Evolutionary conservation across 2,888 invertebrate genomes (phyloP).

Genomic region (Acanthoscelides obtectus): DNA sequence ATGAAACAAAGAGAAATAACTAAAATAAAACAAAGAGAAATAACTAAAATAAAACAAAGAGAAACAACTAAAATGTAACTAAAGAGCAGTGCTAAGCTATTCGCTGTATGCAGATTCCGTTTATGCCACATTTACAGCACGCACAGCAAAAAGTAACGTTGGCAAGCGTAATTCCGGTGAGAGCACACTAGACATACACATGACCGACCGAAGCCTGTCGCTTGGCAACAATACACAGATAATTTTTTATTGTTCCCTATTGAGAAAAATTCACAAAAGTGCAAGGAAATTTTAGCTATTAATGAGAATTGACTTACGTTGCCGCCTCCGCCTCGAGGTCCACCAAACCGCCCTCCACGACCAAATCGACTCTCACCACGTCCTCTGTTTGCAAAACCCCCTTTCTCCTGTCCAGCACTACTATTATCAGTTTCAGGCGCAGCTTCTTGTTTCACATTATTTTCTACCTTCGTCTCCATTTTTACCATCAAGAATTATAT

Average conservation of each 20-base stretch:
- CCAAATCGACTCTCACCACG: not conserved
- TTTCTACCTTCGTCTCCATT: not conserved
- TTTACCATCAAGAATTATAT: not conserved
- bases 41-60: too few relatives aligned
- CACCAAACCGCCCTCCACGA: not conserved
- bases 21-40: too few relatives aligned
- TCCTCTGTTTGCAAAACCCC: not conserved
- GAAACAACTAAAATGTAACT: too few relatives aligned
- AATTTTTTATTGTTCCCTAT: not conserved
- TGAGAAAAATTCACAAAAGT: not conserved
- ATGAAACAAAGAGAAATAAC: too few relatives aligned
- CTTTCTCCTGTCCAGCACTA: not conserved
- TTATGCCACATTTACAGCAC: too few relatives aligned
- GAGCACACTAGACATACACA: too few relatives aligned
- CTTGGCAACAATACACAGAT: too few relatives aligned
- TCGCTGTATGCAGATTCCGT: too few relatives aligned
- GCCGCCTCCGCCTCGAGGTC: not conserved
- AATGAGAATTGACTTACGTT: not conserved
- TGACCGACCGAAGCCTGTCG: too few relatives aligned
- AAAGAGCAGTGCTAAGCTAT: too few relatives aligned
- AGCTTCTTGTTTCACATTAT: not conserved
- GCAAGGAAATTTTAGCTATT: not conserved
- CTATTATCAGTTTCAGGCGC: not conserved
- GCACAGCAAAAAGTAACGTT: too few relatives aligned
- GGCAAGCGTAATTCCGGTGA: not conserved